Percentiles rank a stretch among this genome's conserved stretches.
phyloP scores from a whole-genome alignment of 2,113 vertebrate genomes.

The Corythaixoides concolor region DNA sequence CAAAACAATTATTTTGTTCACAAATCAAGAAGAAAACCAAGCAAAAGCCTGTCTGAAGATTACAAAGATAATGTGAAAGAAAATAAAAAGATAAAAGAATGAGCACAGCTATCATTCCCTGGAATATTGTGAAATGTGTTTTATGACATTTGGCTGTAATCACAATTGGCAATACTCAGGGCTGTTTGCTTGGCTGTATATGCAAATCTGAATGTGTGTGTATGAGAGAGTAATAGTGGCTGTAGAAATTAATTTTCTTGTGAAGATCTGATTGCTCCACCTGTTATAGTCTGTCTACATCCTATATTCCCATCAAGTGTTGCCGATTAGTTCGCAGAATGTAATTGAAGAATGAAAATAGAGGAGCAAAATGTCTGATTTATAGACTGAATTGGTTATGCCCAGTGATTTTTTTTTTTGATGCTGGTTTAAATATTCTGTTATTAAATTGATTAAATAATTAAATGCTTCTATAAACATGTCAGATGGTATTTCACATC shows the following conservation, averaged over 20 bases:
- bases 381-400: slow-evolving; percentile 66
- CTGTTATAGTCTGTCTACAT: slow-evolving; percentile 65
- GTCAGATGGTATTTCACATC: slow-evolving; percentile 71
- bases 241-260: slow-evolving; percentile 72
- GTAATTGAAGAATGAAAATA: slow-evolving; percentile 69
- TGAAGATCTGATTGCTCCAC: slow-evolving; percentile 68
- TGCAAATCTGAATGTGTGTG: slow-evolving; percentile 14
- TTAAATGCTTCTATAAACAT: slow-evolving; percentile 70
- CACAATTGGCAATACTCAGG: slow-evolving; percentile 66
- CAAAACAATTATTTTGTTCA: slow-evolving; percentile 60
- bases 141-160: slow-evolving; percentile 69
- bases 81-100: slow-evolving; percentile 51
- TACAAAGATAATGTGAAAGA: slow-evolving; percentile 49
- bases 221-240: background rate
- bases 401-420: slow-evolving; percentile 62
- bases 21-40: slow-evolving; percentile 50
- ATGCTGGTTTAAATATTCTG: slow-evolving; percentile 69
- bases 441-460: slow-evolving; percentile 78
- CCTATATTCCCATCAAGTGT: slow-evolving; percentile 67
- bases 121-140: slow-evolving; percentile 51
- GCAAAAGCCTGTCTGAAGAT: background rate
- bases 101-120: slow-evolving; percentile 14
- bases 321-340: slow-evolving; percentile 67
- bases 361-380: slow-evolving; percentile 67
- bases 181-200: slow-evolving; percentile 58